Evolutionary conservation across 2,113 vertebrate genomes (phyloP).

Genomic region (Montifringilla adamsi): DNA sequence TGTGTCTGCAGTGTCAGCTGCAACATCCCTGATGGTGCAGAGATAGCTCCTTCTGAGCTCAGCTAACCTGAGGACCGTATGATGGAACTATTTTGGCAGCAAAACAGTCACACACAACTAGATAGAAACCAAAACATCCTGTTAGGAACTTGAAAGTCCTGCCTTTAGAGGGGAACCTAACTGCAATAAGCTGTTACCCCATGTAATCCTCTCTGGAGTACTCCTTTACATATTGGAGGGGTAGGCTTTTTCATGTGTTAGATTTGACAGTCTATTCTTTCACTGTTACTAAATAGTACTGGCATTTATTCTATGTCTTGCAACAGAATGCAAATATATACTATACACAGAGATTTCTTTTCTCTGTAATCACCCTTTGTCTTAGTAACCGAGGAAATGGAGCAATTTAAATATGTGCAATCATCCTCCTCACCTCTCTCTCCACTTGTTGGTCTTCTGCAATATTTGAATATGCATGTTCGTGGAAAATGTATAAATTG

Average conservation of each 20-base stretch:
- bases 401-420: slow-evolving; percentile 33
- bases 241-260: not conserved
- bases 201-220: not conserved
- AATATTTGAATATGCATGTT: slow-evolving; percentile 68
- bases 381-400: slow-evolving; percentile 44
- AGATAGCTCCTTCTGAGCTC: not conserved
- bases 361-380: not conserved
- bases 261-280: not conserved
- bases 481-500: not conserved
- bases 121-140: not conserved
- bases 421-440: slow-evolving; percentile 4
- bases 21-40: not conserved
- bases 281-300: not conserved
- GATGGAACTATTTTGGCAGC: not conserved
- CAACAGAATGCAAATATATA: not conserved
- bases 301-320: not conserved
- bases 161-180: not conserved
- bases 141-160: not conserved
- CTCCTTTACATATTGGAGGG: not conserved
- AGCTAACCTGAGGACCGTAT: not conserved
- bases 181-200: not conserved
- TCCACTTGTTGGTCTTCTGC: slow-evolving; percentile 23
- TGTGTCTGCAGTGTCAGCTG: not conserved
- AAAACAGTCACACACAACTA: not conserved
- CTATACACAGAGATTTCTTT: not conserved